Evolutionary conservation across 2,113 vertebrate species (phyloP).

Genomic region (Bubo blakistoni): DNA sequence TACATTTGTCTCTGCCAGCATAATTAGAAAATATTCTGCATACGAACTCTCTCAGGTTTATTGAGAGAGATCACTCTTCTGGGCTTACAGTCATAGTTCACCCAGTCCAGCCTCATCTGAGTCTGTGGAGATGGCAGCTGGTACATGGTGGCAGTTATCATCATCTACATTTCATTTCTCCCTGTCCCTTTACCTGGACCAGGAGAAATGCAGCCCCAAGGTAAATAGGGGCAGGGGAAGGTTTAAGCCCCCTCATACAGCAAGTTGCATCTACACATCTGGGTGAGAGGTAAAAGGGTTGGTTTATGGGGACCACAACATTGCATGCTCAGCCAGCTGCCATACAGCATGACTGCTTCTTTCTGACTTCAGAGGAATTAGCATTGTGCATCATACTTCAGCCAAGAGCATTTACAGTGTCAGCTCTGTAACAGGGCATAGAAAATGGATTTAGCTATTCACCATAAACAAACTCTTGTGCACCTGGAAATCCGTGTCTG

Average conservation of each 20-base stretch:
- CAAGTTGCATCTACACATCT: background rate
- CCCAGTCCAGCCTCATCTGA: background rate
- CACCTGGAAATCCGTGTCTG: background rate
- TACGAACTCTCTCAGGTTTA: background rate
- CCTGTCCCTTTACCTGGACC: background rate
- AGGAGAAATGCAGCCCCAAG: background rate
- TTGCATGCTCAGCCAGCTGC: background rate
- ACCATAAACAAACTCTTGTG: background rate
- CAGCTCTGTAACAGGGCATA: background rate
- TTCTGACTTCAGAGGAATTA: background rate
- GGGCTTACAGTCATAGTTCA: background rate
- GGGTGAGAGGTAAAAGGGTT: background rate
- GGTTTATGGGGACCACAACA: background rate
- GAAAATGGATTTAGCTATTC: background rate
- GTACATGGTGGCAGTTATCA: background rate
- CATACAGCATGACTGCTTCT: background rate
- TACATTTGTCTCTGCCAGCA: background rate
- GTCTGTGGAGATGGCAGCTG: background rate
- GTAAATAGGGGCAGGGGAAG: background rate
- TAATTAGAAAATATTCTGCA: background rate
- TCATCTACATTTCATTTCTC: background rate
- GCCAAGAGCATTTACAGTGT: background rate
- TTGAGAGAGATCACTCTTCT: background rate
- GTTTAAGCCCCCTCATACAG: background rate
- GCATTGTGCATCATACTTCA: background rate